A percentile compares a stretch with the other conserved stretches of the same genome.
phyloP scores from a whole-genome alignment of 1,140 invertebrate species.

The Drosophila bipectinata region DNA sequence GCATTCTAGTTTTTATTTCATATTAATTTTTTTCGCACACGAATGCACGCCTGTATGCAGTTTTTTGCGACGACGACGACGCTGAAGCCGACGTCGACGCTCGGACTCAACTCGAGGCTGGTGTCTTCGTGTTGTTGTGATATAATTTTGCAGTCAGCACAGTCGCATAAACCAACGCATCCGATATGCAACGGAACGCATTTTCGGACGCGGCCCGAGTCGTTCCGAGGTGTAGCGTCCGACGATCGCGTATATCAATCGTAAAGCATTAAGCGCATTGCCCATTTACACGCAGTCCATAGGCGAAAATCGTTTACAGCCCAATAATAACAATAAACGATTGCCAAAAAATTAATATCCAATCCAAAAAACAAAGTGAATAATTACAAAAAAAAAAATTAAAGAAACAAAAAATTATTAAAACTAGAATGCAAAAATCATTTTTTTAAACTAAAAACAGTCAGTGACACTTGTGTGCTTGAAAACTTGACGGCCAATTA shows the following conservation, averaged over 20 bases:
- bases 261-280: conserved; percentile 80
- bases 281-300: conserved; percentile 65
- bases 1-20: conserved; percentile 66
- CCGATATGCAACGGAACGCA: conserved; percentile 84
- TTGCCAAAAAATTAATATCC: conserved; percentile 16
- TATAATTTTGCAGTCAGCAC: conserved; percentile 82
- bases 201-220: conserved; percentile 84
- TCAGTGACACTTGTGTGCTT: not conserved
- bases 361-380: conserved; percentile 15
- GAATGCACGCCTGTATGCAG: conserved; percentile 73
- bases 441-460: conserved; percentile 1
- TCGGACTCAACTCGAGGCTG: conserved; percentile 31
- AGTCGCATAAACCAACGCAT: conserved; percentile 84
- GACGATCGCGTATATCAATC: conserved; percentile 83
- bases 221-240: conserved; percentile 84
- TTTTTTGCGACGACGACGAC: conserved; percentile 44
- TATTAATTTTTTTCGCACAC: conserved; percentile 48
- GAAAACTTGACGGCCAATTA: not conserved
- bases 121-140: conserved; percentile 82
- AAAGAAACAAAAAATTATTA: conserved; percentile 1
- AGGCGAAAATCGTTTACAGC: conserved; percentile 35
- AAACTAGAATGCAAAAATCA: not conserved
- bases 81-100: conserved; percentile 35
- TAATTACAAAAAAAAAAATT: conserved; percentile 1
- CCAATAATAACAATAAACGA: conserved; percentile 12